A percentile compares a stretch with the other conserved stretches of the same genome.
Evolutionary conservation across 2,888 invertebrate species (phyloP).

Genomic region (Pollenia angustigena): DNA sequence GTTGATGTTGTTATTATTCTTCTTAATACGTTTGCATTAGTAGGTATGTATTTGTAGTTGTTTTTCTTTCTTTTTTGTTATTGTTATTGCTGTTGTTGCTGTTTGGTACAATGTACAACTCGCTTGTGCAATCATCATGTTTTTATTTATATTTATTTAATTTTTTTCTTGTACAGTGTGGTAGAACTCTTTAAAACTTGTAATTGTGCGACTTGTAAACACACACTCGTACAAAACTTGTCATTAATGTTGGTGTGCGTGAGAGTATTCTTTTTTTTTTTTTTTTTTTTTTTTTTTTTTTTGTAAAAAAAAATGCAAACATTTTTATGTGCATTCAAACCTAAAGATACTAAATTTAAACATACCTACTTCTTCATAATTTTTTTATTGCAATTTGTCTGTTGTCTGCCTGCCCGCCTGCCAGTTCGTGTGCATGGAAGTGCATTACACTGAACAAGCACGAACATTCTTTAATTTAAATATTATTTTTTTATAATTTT

Average conservation of each 20-base stretch:
- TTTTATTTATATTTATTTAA: constrained; percentile 32
- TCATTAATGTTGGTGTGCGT: constrained; percentile 46
- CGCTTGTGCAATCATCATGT: constrained; percentile 67
- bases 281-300: no score
- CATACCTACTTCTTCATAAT: neutral
- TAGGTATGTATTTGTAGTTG: constrained; percentile 37
- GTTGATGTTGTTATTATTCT: constrained; percentile 61
- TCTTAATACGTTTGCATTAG: constrained; percentile 55
- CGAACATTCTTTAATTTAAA: constrained; percentile 43
- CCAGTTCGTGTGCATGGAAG: neutral
- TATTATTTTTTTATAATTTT: constrained; percentile 36
- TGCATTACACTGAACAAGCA: constrained; percentile 38
- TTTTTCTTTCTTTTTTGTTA: neutral
- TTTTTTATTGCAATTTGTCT: constrained; percentile 11
- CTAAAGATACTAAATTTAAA: constrained; percentile 23
- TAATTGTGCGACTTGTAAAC: constrained; percentile 12
- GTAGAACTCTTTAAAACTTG: constrained; percentile 48
- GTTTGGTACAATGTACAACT: constrained; percentile 49
- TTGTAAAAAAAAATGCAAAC: constrained; percentile 33
- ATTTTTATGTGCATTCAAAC: constrained; percentile 41
- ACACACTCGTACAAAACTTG: constrained; percentile 30
- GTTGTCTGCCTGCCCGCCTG: constrained; percentile 25
- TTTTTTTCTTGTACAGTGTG: constrained; percentile 46
- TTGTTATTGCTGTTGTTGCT: constrained; percentile 54
- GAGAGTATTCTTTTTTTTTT: constrained; percentile 6